phyloP scores from a whole-genome alignment of 2,888 invertebrate species.

The Leptodirus hochenwartii region DNA sequence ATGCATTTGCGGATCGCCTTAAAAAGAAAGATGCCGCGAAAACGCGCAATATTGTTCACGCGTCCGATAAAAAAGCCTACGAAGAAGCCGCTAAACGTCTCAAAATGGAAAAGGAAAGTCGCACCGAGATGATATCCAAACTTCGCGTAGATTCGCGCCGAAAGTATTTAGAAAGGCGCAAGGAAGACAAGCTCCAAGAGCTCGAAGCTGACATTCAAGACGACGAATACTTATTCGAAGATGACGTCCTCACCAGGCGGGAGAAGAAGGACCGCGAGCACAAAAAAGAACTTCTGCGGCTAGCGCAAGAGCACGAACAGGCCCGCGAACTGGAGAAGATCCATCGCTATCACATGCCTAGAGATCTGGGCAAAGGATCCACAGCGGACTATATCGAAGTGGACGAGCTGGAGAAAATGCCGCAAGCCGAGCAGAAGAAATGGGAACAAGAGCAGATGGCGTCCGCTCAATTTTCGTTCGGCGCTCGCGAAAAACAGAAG shows the following conservation, averaged over 20 bases:
- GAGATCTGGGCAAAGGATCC: slow-evolving; percentile 60
- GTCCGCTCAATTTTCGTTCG: slow-evolving; percentile 82
- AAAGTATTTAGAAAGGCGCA: slow-evolving; percentile 88
- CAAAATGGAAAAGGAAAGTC: slow-evolving; percentile 70
- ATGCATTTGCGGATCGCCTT: slow-evolving; percentile 81
- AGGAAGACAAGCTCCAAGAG: slow-evolving; percentile 90
- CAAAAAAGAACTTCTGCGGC: slow-evolving; percentile 72
- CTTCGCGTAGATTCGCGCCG: slow-evolving; percentile 79
- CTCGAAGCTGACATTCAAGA: slow-evolving; percentile 88
- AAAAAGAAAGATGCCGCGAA: slow-evolving; percentile 78
- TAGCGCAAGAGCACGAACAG: slow-evolving; percentile 91
- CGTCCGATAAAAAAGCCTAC: slow-evolving; percentile 47
- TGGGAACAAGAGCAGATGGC: slow-evolving; percentile 98
- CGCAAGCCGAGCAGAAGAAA: slow-evolving; percentile 73
- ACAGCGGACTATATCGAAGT: slow-evolving; percentile 62
- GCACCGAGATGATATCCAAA: slow-evolving; percentile 73
- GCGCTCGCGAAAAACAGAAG: slow-evolving; percentile 63
- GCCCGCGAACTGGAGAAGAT: slow-evolving; percentile 86
- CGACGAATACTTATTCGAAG: slow-evolving; percentile 89
- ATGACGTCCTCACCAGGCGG: slow-evolving; percentile 67
- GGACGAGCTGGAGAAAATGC: slow-evolving; percentile 68
- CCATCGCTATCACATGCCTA: slow-evolving; percentile 89
- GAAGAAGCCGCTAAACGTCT: slow-evolving; percentile 83
- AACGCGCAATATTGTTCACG: slow-evolving; percentile 59
- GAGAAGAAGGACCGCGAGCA: slow-evolving; percentile 75